phyloP scores from a whole-genome alignment of 2,113 vertebrate genomes.

The Echinops telfairi region DNA sequence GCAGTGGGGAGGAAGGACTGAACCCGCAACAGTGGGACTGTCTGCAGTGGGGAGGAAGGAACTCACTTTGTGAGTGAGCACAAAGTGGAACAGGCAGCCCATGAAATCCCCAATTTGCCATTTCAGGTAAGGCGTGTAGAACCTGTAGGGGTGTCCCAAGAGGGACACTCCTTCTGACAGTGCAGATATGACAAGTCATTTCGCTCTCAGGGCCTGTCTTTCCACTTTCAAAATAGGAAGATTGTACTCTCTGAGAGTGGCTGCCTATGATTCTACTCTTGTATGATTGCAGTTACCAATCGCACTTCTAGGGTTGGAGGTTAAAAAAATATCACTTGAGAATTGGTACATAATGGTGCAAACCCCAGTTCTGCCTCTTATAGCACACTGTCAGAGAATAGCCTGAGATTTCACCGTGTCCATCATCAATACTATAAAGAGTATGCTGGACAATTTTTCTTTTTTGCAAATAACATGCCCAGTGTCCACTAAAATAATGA shows the following conservation, averaged over 20 bases:
- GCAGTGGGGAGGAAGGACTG: accelerated
- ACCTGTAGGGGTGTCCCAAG: not conserved
- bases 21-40: not conserved
- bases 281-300: not conserved
- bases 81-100: not conserved
- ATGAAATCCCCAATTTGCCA: not conserved
- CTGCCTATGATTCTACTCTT: not conserved
- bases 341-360: not conserved
- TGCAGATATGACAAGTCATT: not conserved
- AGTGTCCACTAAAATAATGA: not conserved
- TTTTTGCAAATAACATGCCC: not conserved
- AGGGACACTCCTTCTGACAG: not conserved
- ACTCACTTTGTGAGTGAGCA: accelerated
- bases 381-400: not conserved
- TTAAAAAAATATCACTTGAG: not conserved
- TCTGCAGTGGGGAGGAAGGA: not conserved
- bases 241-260: not conserved
- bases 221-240: not conserved
- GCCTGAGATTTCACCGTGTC: not conserved
- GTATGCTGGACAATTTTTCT: not conserved
- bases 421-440: not conserved
- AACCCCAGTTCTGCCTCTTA: not conserved
- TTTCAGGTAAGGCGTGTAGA: not conserved
- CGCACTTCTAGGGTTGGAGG: not conserved
- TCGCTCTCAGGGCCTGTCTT: not conserved